Conservation (phyloP, 2,797 vertebrate species). For the Tinamus major region DNA sequence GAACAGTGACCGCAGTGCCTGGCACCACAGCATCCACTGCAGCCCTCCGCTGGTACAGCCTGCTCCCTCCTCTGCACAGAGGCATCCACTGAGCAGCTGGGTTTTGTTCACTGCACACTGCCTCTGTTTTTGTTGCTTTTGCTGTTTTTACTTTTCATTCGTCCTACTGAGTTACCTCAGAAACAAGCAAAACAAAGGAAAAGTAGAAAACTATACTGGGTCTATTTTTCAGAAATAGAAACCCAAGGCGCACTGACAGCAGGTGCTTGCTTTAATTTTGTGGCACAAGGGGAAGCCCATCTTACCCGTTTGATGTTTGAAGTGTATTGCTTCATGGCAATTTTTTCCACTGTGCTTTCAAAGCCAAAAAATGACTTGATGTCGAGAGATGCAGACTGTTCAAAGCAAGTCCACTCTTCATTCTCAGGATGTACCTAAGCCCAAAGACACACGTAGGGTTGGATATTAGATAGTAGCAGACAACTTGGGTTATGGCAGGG, state of each 20-base stretch:
- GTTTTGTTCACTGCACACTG: not conserved
- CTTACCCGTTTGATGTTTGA: conserved; percentile 82
- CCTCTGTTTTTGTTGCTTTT: not conserved
- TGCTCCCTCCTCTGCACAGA: not conserved
- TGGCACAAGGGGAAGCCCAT: not conserved
- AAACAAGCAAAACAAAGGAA: not conserved
- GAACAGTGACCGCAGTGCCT: not conserved
- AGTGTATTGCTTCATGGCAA: conserved; percentile 86
- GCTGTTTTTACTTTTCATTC: not conserved
- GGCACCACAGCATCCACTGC: not conserved
- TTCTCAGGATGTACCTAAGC: conserved; percentile 84
- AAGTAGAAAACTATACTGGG: not conserved
- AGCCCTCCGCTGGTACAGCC: not conserved
- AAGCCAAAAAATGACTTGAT: conserved; percentile 86
- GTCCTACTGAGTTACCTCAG: not conserved
- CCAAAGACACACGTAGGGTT: not conserved
- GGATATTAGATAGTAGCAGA: not conserved
- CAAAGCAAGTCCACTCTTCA: conserved; percentile 86
- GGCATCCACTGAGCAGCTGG: not conserved
- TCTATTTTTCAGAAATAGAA: not conserved
- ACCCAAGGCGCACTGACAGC: accelerated
- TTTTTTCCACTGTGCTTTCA: conserved; percentile 83
- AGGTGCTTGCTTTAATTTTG: accelerated
- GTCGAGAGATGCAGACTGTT: conserved; percentile 83
- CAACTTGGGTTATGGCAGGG: not conserved